phyloP scores from a whole-genome alignment of 2,113 vertebrate genomes.

The Lagenorhynchus albirostris region DNA sequence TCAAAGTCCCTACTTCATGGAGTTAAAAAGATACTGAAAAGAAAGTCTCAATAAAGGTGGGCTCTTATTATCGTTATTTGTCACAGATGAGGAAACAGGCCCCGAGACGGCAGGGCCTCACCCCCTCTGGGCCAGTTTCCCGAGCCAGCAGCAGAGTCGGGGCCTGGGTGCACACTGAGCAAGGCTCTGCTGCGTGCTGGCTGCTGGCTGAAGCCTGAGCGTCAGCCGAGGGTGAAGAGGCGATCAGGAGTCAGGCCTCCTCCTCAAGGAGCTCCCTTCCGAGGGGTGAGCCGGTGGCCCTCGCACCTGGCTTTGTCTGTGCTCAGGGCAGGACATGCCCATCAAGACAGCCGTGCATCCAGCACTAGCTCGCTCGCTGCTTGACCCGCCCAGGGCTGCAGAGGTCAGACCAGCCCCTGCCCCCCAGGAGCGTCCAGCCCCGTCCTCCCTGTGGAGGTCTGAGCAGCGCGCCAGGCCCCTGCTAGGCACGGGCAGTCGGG shows the following conservation, averaged over 20 bases:
- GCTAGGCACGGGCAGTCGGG: neutral
- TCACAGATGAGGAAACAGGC: neutral
- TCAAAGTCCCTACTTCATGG: neutral
- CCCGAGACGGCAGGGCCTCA: neutral
- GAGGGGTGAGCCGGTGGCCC: neutral
- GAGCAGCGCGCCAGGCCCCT: neutral
- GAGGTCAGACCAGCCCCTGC: neutral
- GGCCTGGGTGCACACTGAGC: neutral
- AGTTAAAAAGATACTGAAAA: neutral
- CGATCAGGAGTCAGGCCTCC: neutral
- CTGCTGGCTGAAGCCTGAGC: too few species aligned
- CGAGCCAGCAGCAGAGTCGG: neutral
- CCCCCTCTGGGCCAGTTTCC: neutral
- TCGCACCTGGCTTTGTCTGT: neutral
- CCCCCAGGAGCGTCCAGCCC: neutral
- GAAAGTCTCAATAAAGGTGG: neutral
- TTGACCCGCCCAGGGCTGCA: neutral
- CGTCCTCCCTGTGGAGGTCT: neutral
- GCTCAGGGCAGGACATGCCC: neutral
- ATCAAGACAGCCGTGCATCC: rapidly evolving
- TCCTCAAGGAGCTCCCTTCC: neutral
- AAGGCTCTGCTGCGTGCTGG: neutral
- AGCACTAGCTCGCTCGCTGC: rapidly evolving
- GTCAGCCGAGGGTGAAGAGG: neutral
- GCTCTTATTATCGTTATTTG: neutral